Evolutionary conservation across 2,888 invertebrate species (phyloP), one percentile per base, ranked within the genome.

Genomic region (Dynastes grantii): DNA sequence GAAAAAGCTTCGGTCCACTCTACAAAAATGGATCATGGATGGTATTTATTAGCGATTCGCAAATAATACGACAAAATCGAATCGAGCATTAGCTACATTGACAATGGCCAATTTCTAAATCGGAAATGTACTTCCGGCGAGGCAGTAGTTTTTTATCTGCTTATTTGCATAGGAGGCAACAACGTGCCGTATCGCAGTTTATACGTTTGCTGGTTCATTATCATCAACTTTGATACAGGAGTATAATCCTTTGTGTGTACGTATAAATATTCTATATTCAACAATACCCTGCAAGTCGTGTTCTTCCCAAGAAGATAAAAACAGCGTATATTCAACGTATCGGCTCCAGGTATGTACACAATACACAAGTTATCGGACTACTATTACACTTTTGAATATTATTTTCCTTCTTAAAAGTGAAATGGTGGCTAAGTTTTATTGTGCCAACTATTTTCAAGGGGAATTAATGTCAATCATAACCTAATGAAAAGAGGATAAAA

Each of bases 81-180:
- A 40, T 40, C 9, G 9, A 5, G 6, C 2, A 8, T 9, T 11
- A 8, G 45, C 8, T 11, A 0, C 22, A 55, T n/a, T 55, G 55
- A 55, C 22, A 55, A 55, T 55, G 55, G 55, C 22, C 70, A 13
- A 64, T 64, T 64, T 64, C 16, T 64, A 64, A 64, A 64, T 64
- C 16, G 37, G 37, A 64, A 64, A 64, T 32, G 37, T 64, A 64
- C 5, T 64, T 64, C 64, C 37, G 37, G 64, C 16, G n/a, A 16
- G 40, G 32, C 64, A 64, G 13, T 32, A 37, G 22, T 64, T 64
- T 64, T 37, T 64, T 64, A 64, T 63, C 63, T 11, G 6, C 32
- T 40, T 37, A 64, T 29, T 64, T 64, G 64, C 37, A 37, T 64
- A 64, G 29, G 29, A 27, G 63, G 32, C 29, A 64, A 32, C 29